Percentiles rank a stretch among this genome's conserved stretches.
These are phyloP conservation scores for Melozone crissalis DNA, from an alignment of 2,113 vertebrate species.

Conservation along the genomic window DNA sequence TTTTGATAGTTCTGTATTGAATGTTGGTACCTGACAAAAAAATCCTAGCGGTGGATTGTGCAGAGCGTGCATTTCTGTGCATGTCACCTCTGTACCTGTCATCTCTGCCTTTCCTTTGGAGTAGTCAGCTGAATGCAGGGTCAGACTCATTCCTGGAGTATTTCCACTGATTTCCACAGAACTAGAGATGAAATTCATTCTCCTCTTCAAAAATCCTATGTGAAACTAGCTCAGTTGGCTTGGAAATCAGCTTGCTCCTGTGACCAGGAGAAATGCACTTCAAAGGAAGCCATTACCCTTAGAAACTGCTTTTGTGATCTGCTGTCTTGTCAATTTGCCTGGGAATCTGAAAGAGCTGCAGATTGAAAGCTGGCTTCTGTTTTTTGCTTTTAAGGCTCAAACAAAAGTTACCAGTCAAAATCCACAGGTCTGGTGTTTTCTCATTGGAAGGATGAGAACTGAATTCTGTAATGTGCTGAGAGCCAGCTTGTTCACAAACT, in stretches of 20 bases:
- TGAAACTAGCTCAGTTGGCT: conserved; percentile 27
- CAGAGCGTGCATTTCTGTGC: background rate
- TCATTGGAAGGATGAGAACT: background rate
- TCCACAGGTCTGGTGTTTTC: background rate
- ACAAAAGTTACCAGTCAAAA: background rate
- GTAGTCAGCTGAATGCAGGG: background rate
- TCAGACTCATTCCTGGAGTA: background rate
- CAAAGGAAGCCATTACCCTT: conserved; percentile 44
- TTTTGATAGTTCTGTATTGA: background rate
- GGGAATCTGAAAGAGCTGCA: background rate
- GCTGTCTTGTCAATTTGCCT: conserved; percentile 31
- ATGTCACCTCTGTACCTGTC: background rate
- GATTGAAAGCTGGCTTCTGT: background rate
- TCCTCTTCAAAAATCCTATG: background rate
- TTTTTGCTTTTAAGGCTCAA: background rate
- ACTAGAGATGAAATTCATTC: conserved; percentile 1
- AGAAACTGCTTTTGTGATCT: conserved; percentile 28
- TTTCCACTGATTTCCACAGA: conserved; percentile 23
- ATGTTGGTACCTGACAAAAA: background rate
- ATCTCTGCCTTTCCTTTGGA: background rate
- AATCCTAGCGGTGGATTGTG: accelerated
- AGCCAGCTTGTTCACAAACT: background rate
- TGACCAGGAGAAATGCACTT: conserved; percentile 39
- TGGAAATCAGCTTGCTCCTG: conserved; percentile 37
- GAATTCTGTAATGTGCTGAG: background rate